Evolutionary conservation across 2,797 vertebrate genomes (phyloP), one percentile per base, ranked within the genome.

Genomic region (Tamandua tetradactyla): DNA sequence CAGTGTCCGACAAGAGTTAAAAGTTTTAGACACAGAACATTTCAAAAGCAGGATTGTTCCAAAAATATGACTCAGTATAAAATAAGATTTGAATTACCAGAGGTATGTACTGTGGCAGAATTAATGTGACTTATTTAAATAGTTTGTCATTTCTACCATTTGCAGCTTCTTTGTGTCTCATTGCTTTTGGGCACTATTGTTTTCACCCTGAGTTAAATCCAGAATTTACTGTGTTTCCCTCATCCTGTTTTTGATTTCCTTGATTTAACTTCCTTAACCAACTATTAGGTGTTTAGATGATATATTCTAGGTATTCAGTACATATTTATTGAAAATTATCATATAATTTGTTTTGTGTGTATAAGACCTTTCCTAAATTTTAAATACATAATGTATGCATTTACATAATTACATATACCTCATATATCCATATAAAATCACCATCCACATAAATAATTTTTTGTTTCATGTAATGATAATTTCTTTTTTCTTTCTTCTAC

Each of bases 31-130:
- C 98, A 94, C 76, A 98, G 96, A 96, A 97, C 96, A 37, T 30
- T 98, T 72, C 64, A 96, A 84, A 99, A 98, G 88, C 98, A 98
- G 72, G 99, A 99, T 4, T 94, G 97, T 92, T 97, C 98, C 95
- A 99, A 99, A 98, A 99, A 99, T 97, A 99, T 99, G 98, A 99
- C 98, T 0, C 98, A 99, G 81, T 98, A 99, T 61, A 95, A 98
- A 91, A 95, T 99, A 96, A 98, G 80, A 7, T 99, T 99, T 98
- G 99, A 99, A 98, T 99, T 99, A 95, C 98, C 97, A 94, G 98
- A 99, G 99, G 99, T 99, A 98, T 75, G 92, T 95, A 59, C 30
- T 0, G 20, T 90, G n/a, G 37, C 86, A 82, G 91, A 86, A 57
- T 96, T 85, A 85, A 27, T 91, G 7, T 42, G 15, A 8, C 12